phyloP scores from a whole-genome alignment of 2,113 vertebrate genomes.

The Strix uralensis region DNA sequence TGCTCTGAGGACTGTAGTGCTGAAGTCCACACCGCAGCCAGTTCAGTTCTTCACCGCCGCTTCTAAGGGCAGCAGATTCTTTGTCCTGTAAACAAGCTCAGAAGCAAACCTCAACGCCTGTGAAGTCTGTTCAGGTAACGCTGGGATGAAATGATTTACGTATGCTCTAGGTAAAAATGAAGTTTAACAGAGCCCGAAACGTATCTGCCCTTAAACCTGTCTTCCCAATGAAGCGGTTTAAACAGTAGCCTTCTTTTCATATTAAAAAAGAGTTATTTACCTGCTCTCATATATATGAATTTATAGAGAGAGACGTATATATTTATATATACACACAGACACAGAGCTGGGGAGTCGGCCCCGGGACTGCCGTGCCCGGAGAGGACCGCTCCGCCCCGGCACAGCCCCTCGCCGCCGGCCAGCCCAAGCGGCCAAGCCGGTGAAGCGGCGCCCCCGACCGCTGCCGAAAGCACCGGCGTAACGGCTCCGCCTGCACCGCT shows the following conservation, averaged over 20 bases:
- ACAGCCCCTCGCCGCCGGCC: neutral
- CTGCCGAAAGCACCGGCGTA: neutral
- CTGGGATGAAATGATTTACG: neutral
- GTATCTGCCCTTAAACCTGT: accelerated
- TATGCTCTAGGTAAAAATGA: accelerated
- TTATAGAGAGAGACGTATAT: no score
- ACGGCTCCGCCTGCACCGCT: neutral
- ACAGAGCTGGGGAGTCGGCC: neutral
- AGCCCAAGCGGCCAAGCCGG: neutral
- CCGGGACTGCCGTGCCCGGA: neutral
- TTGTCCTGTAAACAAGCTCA: neutral
- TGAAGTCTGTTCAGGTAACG: neutral
- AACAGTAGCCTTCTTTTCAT: neutral
- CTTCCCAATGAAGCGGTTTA: neutral
- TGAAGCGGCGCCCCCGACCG: neutral
- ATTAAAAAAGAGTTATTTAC: no score
- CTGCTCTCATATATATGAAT: neutral
- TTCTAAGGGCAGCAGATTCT: neutral
- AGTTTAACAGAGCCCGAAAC: neutral
- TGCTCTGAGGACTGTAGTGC: neutral
- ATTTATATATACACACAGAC: accelerated
- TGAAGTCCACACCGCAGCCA: neutral
- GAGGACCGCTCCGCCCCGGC: neutral
- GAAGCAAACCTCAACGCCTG: neutral
- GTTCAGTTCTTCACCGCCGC: neutral